Percentiles rank a stretch among this genome's conserved stretches.
Conservation (phyloP, 2,888 invertebrate genomes). For the Calliopum simillimum region DNA sequence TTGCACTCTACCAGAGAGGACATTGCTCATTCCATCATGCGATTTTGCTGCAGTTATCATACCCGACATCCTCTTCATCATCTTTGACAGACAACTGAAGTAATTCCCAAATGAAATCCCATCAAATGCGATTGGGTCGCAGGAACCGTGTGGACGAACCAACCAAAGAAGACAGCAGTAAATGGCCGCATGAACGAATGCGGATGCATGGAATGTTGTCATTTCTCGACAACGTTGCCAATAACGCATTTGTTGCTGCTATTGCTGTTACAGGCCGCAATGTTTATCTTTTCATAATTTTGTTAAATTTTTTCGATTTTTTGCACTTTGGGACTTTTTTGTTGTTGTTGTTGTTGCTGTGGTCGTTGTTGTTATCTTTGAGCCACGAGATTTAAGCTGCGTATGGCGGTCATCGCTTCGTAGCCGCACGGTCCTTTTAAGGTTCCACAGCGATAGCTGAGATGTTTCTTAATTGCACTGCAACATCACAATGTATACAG, state of each 20-base stretch:
- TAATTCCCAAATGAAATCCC: slow-evolving; percentile 37
- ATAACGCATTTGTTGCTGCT: slow-evolving; percentile 30
- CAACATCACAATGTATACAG: slow-evolving; percentile 25
- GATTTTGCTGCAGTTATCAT: slow-evolving; percentile 17
- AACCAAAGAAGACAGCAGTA: neutral
- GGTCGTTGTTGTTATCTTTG: neutral
- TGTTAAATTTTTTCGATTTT: slow-evolving; percentile 3
- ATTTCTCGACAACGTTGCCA: slow-evolving; percentile 34
- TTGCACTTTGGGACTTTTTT: neutral
- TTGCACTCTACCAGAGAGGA: too few relatives aligned
- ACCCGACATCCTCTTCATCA: slow-evolving; percentile 28
- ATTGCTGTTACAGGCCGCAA: slow-evolving; percentile 21
- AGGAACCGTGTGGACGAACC: neutral
- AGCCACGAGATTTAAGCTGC: slow-evolving; percentile 20
- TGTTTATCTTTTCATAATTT: slow-evolving; percentile 34
- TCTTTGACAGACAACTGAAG: slow-evolving; percentile 33
- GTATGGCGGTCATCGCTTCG: slow-evolving; percentile 27
- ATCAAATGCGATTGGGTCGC: slow-evolving; percentile 25
- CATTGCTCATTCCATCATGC: neutral
- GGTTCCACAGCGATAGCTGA: slow-evolving; percentile 29
- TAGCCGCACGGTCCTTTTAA: slow-evolving; percentile 29
- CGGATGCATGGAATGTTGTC: slow-evolving; percentile 33
- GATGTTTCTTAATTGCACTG: slow-evolving; percentile 34
- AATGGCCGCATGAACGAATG: slow-evolving; percentile 28
- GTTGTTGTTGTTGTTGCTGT: neutral